Percentiles rank a stretch among this genome's conserved stretches.
Conservation (phyloP, 2,113 vertebrate species). For the Calyptommatus sinebrachiatus region DNA sequence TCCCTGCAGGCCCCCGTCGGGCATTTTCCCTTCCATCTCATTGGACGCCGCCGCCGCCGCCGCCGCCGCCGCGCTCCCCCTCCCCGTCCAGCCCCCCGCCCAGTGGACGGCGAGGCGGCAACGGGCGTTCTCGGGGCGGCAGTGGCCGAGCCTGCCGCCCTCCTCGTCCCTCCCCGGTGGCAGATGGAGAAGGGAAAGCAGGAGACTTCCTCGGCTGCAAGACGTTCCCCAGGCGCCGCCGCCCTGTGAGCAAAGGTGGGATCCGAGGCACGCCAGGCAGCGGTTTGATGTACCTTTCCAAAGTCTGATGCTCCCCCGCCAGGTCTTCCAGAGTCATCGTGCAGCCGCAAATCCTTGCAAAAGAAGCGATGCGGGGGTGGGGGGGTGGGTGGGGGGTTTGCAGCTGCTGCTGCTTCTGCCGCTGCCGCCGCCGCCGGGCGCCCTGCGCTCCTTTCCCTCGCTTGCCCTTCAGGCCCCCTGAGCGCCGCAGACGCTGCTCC, state of each 20-base stretch:
- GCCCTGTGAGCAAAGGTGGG: too few relatives aligned
- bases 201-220: background rate
- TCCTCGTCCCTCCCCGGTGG: background rate
- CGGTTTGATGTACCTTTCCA: constrained; percentile 59
- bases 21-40: background rate
- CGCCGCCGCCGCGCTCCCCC: background rate
- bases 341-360: constrained; percentile 34
- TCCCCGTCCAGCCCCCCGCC: too few relatives aligned
- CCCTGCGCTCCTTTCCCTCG: background rate
- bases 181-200: too few relatives aligned
- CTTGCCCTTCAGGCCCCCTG: background rate
- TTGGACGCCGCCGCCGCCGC: background rate
- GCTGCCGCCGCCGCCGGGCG: background rate
- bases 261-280: accelerated
- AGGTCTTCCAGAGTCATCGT: constrained; percentile 77
- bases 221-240: too few relatives aligned
- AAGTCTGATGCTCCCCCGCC: constrained; percentile 63
- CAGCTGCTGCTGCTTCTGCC: too few relatives aligned
- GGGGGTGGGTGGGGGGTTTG: too few relatives aligned
- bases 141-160: background rate
- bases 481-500: too few relatives aligned
- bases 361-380: background rate
- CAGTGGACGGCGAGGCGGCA: background rate
- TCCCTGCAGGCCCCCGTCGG: constrained; percentile 6
- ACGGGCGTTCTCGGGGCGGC: background rate